Percentiles rank a stretch among this genome's conserved stretches.
phyloP scores from a whole-genome alignment of 2,888 invertebrate genomes.

The Eurytoma californica region DNA sequence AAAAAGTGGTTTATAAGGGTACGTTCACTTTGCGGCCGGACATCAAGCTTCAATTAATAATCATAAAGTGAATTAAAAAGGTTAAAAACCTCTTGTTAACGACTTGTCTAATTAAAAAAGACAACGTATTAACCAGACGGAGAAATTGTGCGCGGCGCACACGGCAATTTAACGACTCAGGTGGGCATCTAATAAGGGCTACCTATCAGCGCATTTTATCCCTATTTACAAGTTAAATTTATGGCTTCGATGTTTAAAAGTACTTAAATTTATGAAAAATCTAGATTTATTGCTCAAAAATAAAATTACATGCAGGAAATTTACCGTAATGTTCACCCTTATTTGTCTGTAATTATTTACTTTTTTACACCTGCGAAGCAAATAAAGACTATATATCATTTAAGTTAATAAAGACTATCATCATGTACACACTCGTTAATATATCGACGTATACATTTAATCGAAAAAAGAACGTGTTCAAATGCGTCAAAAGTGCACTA shows the following conservation, averaged over 20 bases:
- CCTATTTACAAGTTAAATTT: conserved; percentile 14
- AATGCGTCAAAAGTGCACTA: too few species aligned
- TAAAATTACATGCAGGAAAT: too few species aligned
- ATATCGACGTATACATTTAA: too few species aligned
- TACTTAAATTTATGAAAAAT: too few species aligned
- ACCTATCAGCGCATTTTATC: not conserved
- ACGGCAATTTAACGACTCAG: conserved; percentile 17
- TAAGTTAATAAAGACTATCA: too few species aligned
- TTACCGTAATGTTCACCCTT: too few species aligned
- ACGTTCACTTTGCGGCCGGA: not conserved
- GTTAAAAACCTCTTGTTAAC: conserved; percentile 23
- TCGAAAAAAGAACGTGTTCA: too few species aligned
- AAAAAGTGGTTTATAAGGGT: conserved; percentile 13
- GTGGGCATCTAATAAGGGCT: conserved; percentile 21
- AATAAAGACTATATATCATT: too few species aligned
- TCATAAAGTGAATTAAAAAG: conserved; percentile 21
- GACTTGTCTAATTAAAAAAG: conserved; percentile 36
- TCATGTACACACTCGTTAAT: too few species aligned
- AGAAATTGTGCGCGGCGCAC: not conserved
- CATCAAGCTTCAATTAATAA: conserved; percentile 15
- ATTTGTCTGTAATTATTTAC: too few species aligned
- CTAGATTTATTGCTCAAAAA: too few species aligned
- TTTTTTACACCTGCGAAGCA: too few species aligned
- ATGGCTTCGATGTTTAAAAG: not conserved
- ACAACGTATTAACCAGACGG: not conserved